Conservation (phyloP, 1,140 invertebrate species). For the Diorhabda sublineata region DNA sequence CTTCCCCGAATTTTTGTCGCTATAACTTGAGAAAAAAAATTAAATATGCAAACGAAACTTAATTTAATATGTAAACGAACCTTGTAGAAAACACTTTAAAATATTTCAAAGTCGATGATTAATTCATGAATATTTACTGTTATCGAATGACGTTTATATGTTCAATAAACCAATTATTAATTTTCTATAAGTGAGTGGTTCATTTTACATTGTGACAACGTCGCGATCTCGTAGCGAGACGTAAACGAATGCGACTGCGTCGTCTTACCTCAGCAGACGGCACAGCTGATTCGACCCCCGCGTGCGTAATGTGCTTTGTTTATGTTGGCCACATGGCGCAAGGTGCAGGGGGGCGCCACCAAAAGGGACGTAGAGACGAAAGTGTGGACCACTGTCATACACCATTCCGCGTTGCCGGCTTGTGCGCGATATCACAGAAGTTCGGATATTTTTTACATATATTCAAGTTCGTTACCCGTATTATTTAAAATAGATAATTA, state of each 20-base stretch:
- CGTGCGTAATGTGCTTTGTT: conserved; percentile 46
- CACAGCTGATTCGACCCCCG: conserved; percentile 44
- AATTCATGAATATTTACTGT: too few relatives aligned
- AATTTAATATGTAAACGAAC: too few relatives aligned
- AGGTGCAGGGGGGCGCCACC: conserved; percentile 38
- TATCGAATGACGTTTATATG: too few relatives aligned
- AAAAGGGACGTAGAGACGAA: conserved; percentile 23
- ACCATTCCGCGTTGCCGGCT: conserved; percentile 10
- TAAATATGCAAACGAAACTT: too few relatives aligned
- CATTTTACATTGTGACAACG: background rate
- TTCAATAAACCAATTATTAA: too few relatives aligned
- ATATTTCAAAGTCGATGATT: too few relatives aligned
- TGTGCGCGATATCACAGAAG: background rate
- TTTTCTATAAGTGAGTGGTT: too few relatives aligned
- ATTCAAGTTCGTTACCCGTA: background rate
- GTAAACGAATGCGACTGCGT: conserved; percentile 24
- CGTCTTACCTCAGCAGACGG: conserved; percentile 16
- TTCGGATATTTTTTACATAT: background rate
- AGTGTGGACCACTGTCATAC: conserved; percentile 25
- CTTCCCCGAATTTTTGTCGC: background rate
- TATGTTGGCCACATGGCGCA: conserved; percentile 46
- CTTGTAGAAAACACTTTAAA: too few relatives aligned
- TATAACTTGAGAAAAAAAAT: too few relatives aligned
- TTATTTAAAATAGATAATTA: too few relatives aligned
- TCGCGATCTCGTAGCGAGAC: conserved; percentile 6